phyloP scores from a whole-genome alignment of 1,140 invertebrate species.

The Cataglyphis hispanica region DNA sequence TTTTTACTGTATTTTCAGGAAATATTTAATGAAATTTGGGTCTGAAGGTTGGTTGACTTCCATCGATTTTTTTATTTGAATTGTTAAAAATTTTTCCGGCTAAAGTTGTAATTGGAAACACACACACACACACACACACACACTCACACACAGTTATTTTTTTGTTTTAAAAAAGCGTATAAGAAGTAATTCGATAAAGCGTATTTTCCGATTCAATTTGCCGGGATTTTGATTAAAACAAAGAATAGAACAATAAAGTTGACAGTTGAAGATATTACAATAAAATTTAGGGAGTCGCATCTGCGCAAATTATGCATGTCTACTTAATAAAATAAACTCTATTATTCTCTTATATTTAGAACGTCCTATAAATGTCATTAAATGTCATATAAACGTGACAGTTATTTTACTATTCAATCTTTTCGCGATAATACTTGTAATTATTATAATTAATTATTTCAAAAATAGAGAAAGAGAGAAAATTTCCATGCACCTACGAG shows the following conservation, averaged over 20 bases:
- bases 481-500: neutral
- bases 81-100: neutral
- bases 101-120: neutral
- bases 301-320: neutral
- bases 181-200: slow-evolving; percentile 1
- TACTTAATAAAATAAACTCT: slow-evolving; percentile 2
- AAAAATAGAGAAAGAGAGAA: neutral
- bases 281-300: neutral
- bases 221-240: neutral
- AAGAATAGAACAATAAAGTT: neutral
- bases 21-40: neutral
- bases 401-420: slow-evolving; percentile 12
- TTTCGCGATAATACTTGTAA: too few relatives aligned
- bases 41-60: neutral
- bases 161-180: neutral
- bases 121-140: neutral
- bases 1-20: neutral
- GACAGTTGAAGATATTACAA: neutral
- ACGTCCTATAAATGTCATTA: neutral
- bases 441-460: neutral
- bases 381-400: neutral
- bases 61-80: neutral
- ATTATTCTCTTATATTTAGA: neutral
- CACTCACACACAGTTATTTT: neutral
- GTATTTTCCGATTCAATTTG: neutral